A percentile compares a stretch with the other conserved stretches of the same genome.
Evolutionary conservation across 2,113 vertebrate species (phyloP).

Genomic region (Azemiops feae): DNA sequence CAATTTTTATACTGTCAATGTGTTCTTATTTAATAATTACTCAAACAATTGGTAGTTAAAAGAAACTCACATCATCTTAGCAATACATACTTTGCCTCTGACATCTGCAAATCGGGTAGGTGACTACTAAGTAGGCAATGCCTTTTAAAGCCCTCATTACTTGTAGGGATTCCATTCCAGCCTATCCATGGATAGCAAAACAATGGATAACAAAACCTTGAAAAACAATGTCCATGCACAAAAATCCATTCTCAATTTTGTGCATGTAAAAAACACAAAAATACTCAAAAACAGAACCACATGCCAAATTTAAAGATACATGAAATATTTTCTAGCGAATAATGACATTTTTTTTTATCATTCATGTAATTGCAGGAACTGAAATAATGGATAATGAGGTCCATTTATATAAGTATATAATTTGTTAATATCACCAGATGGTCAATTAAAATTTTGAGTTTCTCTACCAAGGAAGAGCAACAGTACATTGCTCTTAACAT

Average conservation of each 20-base stretch:
- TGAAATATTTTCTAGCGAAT: neutral
- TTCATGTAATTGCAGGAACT: neutral
- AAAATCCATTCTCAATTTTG: neutral
- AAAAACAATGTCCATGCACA: neutral
- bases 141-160: neutral
- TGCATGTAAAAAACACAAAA: neutral
- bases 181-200: neutral
- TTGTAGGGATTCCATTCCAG: neutral
- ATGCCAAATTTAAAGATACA: neutral
- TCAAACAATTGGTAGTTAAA: slow-evolving; percentile 2
- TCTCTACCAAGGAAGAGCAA: neutral
- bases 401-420: neutral
- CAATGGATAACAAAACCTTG: neutral
- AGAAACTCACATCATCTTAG: neutral
- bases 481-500: neutral
- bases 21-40: slow-evolving; percentile 31
- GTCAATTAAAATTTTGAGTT: neutral
- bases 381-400: neutral
- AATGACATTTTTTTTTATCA: neutral
- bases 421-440: neutral
- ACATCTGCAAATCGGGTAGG: slow-evolving; percentile 8
- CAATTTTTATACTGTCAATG: neutral
- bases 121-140: neutral
- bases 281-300: neutral
- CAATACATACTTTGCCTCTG: neutral